Evolutionary conservation across 1,140 invertebrate genomes (phyloP).

Genomic region (Atta colombica): DNA sequence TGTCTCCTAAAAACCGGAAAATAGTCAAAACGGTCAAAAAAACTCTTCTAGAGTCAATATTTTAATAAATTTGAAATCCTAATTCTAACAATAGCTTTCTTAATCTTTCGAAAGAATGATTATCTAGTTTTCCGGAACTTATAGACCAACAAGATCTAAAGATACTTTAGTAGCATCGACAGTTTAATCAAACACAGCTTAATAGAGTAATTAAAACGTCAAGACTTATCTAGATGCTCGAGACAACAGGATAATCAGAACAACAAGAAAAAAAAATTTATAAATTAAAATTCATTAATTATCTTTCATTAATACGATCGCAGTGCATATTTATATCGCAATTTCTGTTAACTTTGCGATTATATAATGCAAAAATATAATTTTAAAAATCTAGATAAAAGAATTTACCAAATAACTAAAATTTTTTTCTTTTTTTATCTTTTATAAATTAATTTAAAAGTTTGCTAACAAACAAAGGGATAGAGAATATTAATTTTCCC

Average conservation of each 20-base stretch:
- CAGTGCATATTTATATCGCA: not conserved
- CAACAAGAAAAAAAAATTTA: not conserved
- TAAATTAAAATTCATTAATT: constrained; percentile 29
- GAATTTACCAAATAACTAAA: not conserved
- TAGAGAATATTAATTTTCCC: constrained; percentile 43
- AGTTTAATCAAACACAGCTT: constrained; percentile 47
- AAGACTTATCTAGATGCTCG: constrained; percentile 25
- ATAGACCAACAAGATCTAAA: not conserved
- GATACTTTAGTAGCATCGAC: constrained; percentile 22
- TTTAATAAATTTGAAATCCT: not conserved
- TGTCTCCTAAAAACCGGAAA: constrained; percentile 1
- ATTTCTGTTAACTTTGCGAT: constrained; percentile 11
- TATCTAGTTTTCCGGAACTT: constrained; percentile 21
- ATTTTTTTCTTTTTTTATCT: not conserved
- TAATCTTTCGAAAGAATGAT: constrained; percentile 15
- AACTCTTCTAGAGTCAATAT: not conserved
- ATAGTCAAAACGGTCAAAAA: not conserved
- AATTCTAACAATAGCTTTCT: constrained; percentile 2
- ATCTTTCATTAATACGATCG: not conserved
- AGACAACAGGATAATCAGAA: not conserved
- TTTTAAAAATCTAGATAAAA: not conserved
- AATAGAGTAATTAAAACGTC: constrained; percentile 54
- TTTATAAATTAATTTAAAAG: constrained; percentile 29
- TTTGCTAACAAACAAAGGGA: constrained; percentile 22
- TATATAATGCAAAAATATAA: not conserved